Evolutionary conservation across 2,888 invertebrate species (phyloP), one percentile per base, ranked within the genome.

Genomic region (Scaptomyza cyrtandrae): DNA sequence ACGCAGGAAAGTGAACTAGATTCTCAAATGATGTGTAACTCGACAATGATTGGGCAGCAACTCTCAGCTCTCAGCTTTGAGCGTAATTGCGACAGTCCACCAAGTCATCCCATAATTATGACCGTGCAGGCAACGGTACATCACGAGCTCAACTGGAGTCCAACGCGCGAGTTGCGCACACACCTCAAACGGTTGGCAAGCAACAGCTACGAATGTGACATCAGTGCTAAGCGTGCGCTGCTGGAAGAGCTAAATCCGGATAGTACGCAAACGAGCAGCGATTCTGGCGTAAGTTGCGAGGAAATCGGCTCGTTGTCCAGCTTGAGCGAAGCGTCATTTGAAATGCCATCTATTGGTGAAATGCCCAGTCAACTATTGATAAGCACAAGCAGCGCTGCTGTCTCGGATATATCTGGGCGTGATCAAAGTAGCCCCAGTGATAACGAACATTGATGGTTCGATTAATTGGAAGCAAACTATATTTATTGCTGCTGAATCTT

Each of bases 101-200:
- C 75, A 7, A 35, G 19, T 13, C 11, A 45, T 1, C 70, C 89
- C 6, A 60, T 79, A 16, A 73, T 10, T 3, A n/a, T 90, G 9
- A 66, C 58, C 0, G 77, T 89, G 0, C 62, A 54, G 4, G 91
- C 89, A 2, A 54, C 76, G 11, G 89, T 91, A 19, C 91, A 91
- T 67, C 89, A 84, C 58, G 65, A 82, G 6, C 62, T 86, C 1
- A 60, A 90, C 58, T 91, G 89, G 90, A 81, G 76, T 66, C 88
- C 89, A 10, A 16, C 57, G 0, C 5, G n/a, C 4, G 6, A 11
- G 10, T n/a, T 3, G 7, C 55, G 61, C 0, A 13, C 24, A 0
- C 11, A 10, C 0, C 11, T 13, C 1, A 76, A 76, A 9, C 50
- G 65, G 0, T 45, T 35, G 5, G 27, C 41, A 0, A 39, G 3